phyloP scores from a whole-genome alignment of 2,113 vertebrate genomes.

The Strix aluco region DNA sequence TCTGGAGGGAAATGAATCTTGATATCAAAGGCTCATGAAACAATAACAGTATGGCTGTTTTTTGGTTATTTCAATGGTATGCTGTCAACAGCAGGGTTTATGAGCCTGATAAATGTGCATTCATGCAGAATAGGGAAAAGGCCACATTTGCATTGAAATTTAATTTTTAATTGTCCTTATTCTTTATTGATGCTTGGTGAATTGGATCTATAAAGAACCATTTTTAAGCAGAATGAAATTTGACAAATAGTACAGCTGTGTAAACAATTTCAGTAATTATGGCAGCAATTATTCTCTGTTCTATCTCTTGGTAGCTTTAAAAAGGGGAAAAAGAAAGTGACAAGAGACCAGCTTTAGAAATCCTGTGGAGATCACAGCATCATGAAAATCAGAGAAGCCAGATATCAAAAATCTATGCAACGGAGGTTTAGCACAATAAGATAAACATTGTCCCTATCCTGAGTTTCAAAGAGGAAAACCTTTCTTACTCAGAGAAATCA shows the following conservation, averaged over 20 bases:
- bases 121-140: slow-evolving; percentile 76
- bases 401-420: background rate
- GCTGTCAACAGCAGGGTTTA: slow-evolving; percentile 61
- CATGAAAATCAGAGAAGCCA: background rate
- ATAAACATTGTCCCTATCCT: background rate
- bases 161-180: slow-evolving; percentile 78
- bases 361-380: background rate
- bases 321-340: background rate
- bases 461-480: background rate
- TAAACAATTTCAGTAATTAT: slow-evolving; percentile 71
- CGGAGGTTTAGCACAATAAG: background rate
- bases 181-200: slow-evolving; percentile 74
- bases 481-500: background rate
- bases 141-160: slow-evolving; percentile 84
- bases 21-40: slow-evolving; percentile 57
- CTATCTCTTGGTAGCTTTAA: slow-evolving; percentile 13
- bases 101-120: slow-evolving; percentile 72
- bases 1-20: slow-evolving; percentile 57
- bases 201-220: slow-evolving; percentile 63
- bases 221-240: slow-evolving; percentile 58
- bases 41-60: slow-evolving; percentile 57
- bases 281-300: slow-evolving; percentile 48
- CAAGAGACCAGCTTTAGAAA: background rate
- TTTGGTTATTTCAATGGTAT: slow-evolving; percentile 50
- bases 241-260: slow-evolving; percentile 53